These are phyloP conservation scores for Cydia splendana DNA, from an alignment of 1,140 invertebrate genomes.

Conservation along the genomic window DNA sequence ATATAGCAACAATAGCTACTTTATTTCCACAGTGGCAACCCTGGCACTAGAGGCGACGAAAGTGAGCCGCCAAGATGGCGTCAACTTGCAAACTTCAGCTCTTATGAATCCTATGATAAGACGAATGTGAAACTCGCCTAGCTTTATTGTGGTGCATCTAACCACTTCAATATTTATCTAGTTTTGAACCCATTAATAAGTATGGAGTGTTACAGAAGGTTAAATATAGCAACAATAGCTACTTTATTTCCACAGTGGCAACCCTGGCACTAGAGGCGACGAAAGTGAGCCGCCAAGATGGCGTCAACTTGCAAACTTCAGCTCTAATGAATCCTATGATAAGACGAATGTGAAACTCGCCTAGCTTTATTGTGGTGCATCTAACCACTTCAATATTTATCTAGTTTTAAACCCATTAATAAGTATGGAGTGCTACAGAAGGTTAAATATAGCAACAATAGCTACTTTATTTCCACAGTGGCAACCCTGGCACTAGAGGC, in stretches of 20 bases:
- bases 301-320: conserved; percentile 13
- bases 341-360: too few species aligned
- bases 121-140: background rate
- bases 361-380: too few species aligned
- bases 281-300: background rate
- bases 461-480: background rate
- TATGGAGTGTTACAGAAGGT: too few species aligned
- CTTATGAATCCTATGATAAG: conserved; percentile 18
- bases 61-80: background rate
- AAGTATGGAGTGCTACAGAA: too few species aligned
- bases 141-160: too few species aligned
- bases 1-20: background rate
- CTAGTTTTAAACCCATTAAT: too few species aligned
- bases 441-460: too few species aligned
- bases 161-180: too few species aligned
- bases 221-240: too few species aligned
- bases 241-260: background rate
- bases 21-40: background rate
- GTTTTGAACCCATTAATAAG: too few species aligned
- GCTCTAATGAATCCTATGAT: conserved; percentile 2
- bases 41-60: background rate
- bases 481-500: background rate
- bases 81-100: conserved; percentile 10
- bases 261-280: background rate
- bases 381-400: too few species aligned